Conservation (phyloP, 2,797 vertebrate genomes). For the Crossoptilon crossoptilon region DNA sequence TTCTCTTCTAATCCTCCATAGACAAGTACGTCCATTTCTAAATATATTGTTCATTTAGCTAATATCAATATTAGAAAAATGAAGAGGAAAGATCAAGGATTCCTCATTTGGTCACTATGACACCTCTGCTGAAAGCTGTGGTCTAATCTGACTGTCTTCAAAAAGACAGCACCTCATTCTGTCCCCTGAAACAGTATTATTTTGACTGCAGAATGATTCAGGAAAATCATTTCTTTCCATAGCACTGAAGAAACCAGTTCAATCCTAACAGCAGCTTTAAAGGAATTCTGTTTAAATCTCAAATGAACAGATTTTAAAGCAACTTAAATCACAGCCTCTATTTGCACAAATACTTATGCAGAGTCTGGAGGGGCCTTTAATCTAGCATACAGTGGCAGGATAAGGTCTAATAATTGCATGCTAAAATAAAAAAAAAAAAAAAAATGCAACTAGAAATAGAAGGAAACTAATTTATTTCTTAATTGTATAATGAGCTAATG, state of each 20-base stretch:
- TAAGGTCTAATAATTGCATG: constrained; percentile 26
- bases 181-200: background rate
- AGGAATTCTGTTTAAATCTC: constrained; percentile 7
- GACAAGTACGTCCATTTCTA: background rate
- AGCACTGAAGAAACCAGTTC: background rate
- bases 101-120: background rate
- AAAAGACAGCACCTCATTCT: background rate
- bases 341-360: constrained; percentile 38
- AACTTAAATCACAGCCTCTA: constrained; percentile 26
- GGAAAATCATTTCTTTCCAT: background rate
- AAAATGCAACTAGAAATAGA: constrained; percentile 24
- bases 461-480: constrained; percentile 35
- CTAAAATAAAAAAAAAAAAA: constrained; percentile 43
- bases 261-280: background rate
- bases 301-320: constrained; percentile 10
- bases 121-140: background rate
- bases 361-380: constrained; percentile 50
- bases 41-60: background rate
- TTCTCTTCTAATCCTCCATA: background rate
- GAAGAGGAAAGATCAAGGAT: background rate
- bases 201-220: background rate
- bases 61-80: background rate
- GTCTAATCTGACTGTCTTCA: background rate
- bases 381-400: constrained; percentile 16
- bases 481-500: constrained; percentile 20